phyloP scores from a whole-genome alignment of 2,113 vertebrate species.

The Typhlomys cinereus region DNA sequence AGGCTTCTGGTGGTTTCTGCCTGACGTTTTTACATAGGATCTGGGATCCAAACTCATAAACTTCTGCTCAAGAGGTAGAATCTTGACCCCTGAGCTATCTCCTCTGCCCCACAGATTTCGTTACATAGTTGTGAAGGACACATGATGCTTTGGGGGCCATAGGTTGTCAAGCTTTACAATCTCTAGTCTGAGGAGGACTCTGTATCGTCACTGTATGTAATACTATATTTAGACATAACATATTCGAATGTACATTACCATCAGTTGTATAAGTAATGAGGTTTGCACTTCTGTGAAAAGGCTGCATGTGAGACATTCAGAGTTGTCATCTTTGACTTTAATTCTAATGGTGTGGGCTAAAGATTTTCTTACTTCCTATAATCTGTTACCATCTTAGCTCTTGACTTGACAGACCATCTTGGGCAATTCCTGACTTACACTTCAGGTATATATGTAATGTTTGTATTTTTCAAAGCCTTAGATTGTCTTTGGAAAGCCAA shows the following conservation, averaged over 20 bases:
- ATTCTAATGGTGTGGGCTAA: background rate
- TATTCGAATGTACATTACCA: background rate
- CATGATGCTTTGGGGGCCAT: background rate
- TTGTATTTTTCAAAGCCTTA: constrained; percentile 43
- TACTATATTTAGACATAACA: background rate
- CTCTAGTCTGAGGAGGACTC: background rate
- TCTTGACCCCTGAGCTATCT: no score
- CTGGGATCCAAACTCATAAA: no score
- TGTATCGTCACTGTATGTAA: background rate
- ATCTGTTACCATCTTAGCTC: background rate
- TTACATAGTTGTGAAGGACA: constrained; percentile 1
- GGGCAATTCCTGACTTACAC: constrained; percentile 38
- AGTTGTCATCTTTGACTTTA: background rate
- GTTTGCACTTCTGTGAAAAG: background rate
- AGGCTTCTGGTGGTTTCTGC: no score
- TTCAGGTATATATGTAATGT: constrained; percentile 9
- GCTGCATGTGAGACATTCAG: background rate
- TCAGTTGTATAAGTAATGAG: background rate
- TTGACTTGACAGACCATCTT: background rate
- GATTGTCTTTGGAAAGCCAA: constrained; percentile 10
- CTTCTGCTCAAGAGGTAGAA: no score
- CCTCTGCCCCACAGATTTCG: background rate
- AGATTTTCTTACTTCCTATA: background rate
- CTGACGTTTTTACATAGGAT: no score
- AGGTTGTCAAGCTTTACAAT: background rate